Base-by-base conservation (phyloP, 92 coral and sea anemone genomes). In the Porites lobata region DNA sequence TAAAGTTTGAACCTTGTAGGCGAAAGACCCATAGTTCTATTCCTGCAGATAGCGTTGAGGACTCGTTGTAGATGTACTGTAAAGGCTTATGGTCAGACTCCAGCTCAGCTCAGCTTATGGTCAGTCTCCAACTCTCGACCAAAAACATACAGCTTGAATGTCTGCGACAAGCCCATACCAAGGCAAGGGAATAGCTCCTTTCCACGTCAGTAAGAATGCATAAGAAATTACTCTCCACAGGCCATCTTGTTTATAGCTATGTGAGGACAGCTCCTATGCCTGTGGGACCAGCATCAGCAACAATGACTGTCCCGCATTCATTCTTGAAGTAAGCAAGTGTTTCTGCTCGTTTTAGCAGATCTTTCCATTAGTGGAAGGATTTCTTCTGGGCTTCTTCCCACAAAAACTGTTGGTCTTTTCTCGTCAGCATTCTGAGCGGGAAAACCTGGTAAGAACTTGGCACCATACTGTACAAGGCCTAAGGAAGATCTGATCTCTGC, bases 61-160 rank as follows among this genome's bases (percentile, higher is more conserved):
- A 69, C 1, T 9, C 47, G 50, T 47, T 72, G 50, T 38, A 85
- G 9, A 92, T 92, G 63, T 53, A 84, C 87, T 88, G 70, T 47
- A 90, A 69, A 20, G 93, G 91, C 57, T 92, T 89, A 54, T 89
- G 93, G 83, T 86, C 91, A 19, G 93, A 89, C 50, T 80, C 90
- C 21, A 89, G 80, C 53, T 89, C 88, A 19, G 32, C 32, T 29
- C 32, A 29, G 32, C 32, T 29, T 29, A 29, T 29, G 32, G 32
- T 29, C 32, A 29, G 32, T 29, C 32, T 29, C 3, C 32, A 92
- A 89, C 15, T 85, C 76, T 47, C 82, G 82, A 80, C 93, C 93
- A 66, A 43, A 90, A 19, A 75, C 88, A 69, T 81, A 86, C 75
- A 91, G 57, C 6, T 91, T 81, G 47, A 38, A 38, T 38, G 5